Conservation (phyloP, 2,797 vertebrate species). For the Cichlasoma orientale region DNA sequence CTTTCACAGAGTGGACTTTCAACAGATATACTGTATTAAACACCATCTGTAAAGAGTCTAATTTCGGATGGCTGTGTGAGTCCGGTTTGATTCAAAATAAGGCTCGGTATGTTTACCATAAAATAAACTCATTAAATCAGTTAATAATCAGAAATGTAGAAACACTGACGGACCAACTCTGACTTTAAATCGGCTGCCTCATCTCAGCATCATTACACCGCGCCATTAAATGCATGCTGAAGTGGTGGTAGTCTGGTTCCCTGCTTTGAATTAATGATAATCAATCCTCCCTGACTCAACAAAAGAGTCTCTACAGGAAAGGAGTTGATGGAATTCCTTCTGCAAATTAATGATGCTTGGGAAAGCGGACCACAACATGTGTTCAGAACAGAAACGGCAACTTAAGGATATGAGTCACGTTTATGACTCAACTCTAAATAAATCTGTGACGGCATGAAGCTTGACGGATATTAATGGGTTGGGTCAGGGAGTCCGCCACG, state of each 20-base stretch:
- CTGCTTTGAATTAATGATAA: conserved; percentile 31
- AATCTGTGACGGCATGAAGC: not conserved
- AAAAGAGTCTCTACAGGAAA: conserved; percentile 8
- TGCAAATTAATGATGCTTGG: conserved; percentile 19
- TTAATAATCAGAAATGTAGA: not conserved
- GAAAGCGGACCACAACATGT: not conserved
- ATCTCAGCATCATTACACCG: conserved; percentile 37
- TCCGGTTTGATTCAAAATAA: not conserved
- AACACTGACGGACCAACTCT: conserved; percentile 13
- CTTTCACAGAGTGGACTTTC: not conserved
- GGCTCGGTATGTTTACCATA: not conserved
- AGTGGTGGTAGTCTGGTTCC: conserved; percentile 16
- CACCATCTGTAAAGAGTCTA: not conserved
- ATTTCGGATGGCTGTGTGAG: too few species aligned
- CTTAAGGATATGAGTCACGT: not conserved
- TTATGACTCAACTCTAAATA: not conserved
- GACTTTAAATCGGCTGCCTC: conserved; percentile 36
- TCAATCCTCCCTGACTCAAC: conserved; percentile 31
- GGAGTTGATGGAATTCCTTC: conserved; percentile 17
- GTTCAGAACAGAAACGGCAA: not conserved
- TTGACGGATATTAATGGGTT: not conserved
- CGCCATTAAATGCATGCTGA: conserved; percentile 27
- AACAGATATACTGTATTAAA: not conserved
- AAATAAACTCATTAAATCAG: not conserved
- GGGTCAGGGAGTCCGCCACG: not conserved